Evolutionary conservation across 2,113 vertebrate species (phyloP), one percentile per base, ranked within the genome.

Genomic region (Illadopsis cleaveri): DNA sequence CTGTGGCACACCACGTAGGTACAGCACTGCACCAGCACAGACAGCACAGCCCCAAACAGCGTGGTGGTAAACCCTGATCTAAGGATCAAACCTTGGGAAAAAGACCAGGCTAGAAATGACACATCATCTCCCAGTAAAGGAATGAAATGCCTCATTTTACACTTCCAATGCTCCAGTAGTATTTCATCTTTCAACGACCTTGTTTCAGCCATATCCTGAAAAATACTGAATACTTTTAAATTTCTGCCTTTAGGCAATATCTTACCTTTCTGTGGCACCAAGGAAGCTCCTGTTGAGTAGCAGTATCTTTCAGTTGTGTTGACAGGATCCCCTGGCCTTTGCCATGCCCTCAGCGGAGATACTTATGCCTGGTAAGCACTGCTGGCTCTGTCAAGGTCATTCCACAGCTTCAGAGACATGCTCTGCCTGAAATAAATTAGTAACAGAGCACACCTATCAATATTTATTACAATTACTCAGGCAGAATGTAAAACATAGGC

Each of bases 391-490:
- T 60, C 96, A 96, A 95, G 93, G 96, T 95, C 93, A 0, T 94
- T 94, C 68, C 4, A 5, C 28, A 24, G 82, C 60, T 90, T 91
- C 85, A 86, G 82, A 96, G 93, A 73, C 79, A 90, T 35, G 37
- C 9, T 94, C 53, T 94, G 88, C 58, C 87, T 6, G 8, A 94
- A 95, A 95, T 90, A 94, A 96, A 94, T 97, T 97, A 97, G 87
- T 94, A 96, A 92, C 2, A 1, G 69, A 95, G 86, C 75, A 81
- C 60, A 94, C 24, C 87, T 96, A 96, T 96, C 96, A 97, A 95
- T 97, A 96, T 95, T 96, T 96, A 97, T 97, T 82, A 96, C 88
- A 85, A 90, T 94, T 95, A 93, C 82, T 86, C 82, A 66, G 60
- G 56, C 62, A 87, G 93, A 96, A 96, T 96, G 65, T 83, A 71